These are phyloP conservation scores for Stegostoma tigrinum DNA, from an alignment of 2,113 vertebrate species.

Conservation along the genomic window DNA sequence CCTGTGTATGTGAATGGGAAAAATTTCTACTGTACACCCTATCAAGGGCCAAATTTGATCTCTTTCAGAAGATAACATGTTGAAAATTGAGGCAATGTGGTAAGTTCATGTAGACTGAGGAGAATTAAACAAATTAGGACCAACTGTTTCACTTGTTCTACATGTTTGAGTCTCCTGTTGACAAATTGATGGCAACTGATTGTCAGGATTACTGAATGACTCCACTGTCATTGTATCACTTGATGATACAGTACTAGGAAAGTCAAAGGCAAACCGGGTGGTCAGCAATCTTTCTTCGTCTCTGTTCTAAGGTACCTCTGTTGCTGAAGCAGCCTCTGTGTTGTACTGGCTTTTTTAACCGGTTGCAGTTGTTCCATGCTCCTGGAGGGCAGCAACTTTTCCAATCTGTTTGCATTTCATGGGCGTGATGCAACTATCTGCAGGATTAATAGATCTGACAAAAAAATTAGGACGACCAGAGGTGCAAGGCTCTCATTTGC, in stretches of 20 bases:
- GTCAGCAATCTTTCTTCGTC: not conserved
- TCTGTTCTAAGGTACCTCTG: not conserved
- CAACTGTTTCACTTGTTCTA: not conserved
- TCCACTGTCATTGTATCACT: not conserved
- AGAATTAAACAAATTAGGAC: not conserved
- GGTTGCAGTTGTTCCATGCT: not conserved
- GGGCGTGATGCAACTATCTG: not conserved
- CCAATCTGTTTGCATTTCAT: slow-evolving; percentile 13
- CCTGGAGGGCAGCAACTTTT: not conserved
- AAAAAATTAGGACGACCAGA: not conserved
- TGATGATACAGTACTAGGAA: not conserved
- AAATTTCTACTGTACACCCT: too few relatives aligned
- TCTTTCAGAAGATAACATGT: not conserved
- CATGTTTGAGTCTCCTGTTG: not conserved
- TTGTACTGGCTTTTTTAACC: not conserved
- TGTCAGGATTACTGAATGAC: not conserved
- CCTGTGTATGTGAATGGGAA: too few relatives aligned
- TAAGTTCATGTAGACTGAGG: not conserved
- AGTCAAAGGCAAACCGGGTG: not conserved
- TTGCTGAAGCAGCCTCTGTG: not conserved
- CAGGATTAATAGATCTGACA: not conserved
- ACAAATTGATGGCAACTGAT: not conserved
- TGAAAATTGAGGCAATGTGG: not conserved
- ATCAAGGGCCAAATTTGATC: not conserved
- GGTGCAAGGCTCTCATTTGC: not conserved